These are phyloP conservation scores for Drosophila gaucha DNA, from an alignment of 2,888 invertebrate genomes.

Conservation along the genomic window DNA sequence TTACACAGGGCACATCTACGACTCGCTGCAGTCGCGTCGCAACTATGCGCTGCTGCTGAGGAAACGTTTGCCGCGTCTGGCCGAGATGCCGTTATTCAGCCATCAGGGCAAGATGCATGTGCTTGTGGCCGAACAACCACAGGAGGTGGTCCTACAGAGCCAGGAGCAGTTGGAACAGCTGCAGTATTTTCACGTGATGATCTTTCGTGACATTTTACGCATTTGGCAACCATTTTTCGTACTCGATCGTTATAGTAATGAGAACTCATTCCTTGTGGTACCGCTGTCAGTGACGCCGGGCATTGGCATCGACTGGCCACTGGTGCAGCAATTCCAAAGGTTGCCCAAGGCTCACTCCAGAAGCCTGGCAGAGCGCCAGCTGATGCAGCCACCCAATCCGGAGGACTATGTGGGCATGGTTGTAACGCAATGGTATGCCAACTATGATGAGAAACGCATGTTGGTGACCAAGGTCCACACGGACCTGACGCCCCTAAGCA, in stretches of 20 bases:
- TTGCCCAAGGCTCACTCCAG: slow-evolving; percentile 85
- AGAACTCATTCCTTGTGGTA: slow-evolving; percentile 86
- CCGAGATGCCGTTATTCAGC: slow-evolving; percentile 91
- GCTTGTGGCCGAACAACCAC: slow-evolving; percentile 85
- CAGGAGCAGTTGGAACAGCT: slow-evolving; percentile 86
- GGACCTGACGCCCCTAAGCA: slow-evolving; percentile 88
- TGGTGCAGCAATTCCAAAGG: slow-evolving; percentile 85
- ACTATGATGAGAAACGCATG: slow-evolving; percentile 86
- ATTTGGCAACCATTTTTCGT: slow-evolving; percentile 87
- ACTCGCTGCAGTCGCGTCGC: slow-evolving; percentile 51
- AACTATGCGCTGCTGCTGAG: slow-evolving; percentile 89
- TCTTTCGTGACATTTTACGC: slow-evolving; percentile 90
- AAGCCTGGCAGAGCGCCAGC: slow-evolving; percentile 85
- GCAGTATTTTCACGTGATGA: slow-evolving; percentile 89
- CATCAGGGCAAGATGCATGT: slow-evolving; percentile 87
- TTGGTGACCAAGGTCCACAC: slow-evolving; percentile 89
- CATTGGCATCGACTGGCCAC: slow-evolving; percentile 87
- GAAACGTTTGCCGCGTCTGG: slow-evolving; percentile 87
- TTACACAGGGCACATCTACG: slow-evolving; percentile 83
- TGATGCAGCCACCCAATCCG: slow-evolving; percentile 85
- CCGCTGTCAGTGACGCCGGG: slow-evolving; percentile 80
- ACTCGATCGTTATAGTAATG: slow-evolving; percentile 86
- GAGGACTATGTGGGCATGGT: slow-evolving; percentile 90
- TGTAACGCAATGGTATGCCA: slow-evolving; percentile 94
- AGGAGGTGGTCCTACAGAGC: slow-evolving; percentile 85